Percentiles rank a stretch among this genome's conserved stretches.
These are phyloP conservation scores for Cotesia vestalis DNA, from an alignment of 1,140 invertebrate genomes.

Conservation along the genomic window DNA sequence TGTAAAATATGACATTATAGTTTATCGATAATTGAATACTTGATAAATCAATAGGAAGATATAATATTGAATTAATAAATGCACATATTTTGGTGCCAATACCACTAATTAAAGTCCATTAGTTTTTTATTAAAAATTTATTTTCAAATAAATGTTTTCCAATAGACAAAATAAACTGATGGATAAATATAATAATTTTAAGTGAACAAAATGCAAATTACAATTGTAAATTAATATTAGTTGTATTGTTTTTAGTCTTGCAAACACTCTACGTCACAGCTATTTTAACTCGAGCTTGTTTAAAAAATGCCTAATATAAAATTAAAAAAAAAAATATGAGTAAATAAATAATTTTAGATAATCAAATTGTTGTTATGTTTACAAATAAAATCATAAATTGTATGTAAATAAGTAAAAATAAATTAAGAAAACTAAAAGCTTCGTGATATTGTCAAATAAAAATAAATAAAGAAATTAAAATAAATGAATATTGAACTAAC, in stretches of 20 bases:
- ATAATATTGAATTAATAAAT: no score
- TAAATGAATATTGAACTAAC: constrained; percentile 24
- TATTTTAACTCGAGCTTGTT: constrained; percentile 40
- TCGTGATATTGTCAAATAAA: constrained; percentile 24
- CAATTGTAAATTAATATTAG: constrained; percentile 35
- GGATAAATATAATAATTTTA: no score
- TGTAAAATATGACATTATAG: no score
- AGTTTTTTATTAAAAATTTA: no score
- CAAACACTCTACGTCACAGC: constrained; percentile 24
- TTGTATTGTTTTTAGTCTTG: constrained; percentile 28
- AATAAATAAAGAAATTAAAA: not conserved
- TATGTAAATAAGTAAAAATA: constrained; percentile 15
- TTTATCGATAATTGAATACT: no score
- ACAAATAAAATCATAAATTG: constrained; percentile 31
- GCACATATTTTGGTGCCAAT: no score
- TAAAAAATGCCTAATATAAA: constrained; percentile 37
- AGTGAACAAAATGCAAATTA: not conserved
- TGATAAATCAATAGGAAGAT: no score
- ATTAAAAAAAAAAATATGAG: constrained; percentile 18
- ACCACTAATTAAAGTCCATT: no score
- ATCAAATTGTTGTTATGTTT: constrained; percentile 34
- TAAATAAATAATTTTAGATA: constrained; percentile 18
- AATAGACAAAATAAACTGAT: no score
- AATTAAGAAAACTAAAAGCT: constrained; percentile 12
- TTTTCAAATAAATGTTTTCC: no score